Conservation (phyloP, 2,797 vertebrate genomes). For the Phoebastria nigripes region DNA sequence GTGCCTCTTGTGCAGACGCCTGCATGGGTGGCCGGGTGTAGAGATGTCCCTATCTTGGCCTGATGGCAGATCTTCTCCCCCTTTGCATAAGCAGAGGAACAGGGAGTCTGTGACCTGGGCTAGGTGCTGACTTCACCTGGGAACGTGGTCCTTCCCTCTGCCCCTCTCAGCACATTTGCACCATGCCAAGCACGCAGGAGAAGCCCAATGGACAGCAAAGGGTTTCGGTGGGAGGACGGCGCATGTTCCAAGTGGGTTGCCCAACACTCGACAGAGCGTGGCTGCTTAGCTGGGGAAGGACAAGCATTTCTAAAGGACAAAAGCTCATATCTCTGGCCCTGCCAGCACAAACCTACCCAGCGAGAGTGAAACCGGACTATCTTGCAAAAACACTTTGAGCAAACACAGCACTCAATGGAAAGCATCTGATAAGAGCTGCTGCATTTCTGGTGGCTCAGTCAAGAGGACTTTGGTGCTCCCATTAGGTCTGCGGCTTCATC, state of each 20-base stretch:
- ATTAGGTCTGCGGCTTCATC: not conserved
- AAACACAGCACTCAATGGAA: slow-evolving; percentile 69
- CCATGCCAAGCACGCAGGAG: not conserved
- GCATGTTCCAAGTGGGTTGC: not conserved
- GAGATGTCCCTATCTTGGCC: not conserved
- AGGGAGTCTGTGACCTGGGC: not conserved
- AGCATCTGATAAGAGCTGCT: slow-evolving; percentile 67
- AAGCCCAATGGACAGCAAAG: not conserved
- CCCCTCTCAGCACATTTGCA: not conserved
- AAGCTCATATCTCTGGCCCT: slow-evolving; percentile 53
- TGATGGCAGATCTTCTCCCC: not conserved
- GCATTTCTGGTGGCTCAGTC: slow-evolving; percentile 22
- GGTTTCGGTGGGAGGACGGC: not conserved
- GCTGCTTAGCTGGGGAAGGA: not conserved
- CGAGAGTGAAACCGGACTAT: slow-evolving; percentile 78
- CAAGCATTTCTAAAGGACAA: slow-evolving; percentile 71
- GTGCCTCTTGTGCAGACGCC: accelerated
- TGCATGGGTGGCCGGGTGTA: accelerated
- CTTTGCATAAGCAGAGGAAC: not conserved
- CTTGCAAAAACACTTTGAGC: slow-evolving; percentile 81
- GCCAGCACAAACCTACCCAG: slow-evolving; percentile 55
- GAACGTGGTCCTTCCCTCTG: not conserved
- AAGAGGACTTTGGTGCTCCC: not conserved
- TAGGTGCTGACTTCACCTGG: not conserved
- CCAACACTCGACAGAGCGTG: not conserved